Conservation (phyloP, 2,797 vertebrate genomes). For the Chanos chanos region DNA sequence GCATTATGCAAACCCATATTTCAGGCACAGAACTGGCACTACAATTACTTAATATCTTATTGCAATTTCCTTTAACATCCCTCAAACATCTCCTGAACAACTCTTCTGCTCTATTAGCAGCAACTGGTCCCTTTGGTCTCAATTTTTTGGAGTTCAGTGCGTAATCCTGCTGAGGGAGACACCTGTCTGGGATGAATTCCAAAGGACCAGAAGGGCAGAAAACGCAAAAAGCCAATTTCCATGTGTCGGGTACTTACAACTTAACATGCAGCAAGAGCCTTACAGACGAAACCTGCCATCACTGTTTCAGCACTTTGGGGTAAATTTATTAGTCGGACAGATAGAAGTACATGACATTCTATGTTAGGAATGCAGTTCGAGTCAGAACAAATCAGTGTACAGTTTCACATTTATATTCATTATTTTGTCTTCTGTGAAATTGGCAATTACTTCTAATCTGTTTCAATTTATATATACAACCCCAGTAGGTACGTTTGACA, state of each 20-base stretch:
- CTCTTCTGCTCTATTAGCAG: slow-evolving; percentile 14
- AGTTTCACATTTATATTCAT: slow-evolving; percentile 31
- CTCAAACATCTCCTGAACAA: background rate
- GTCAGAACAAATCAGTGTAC: slow-evolving; percentile 17
- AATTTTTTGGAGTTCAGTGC: slow-evolving; percentile 40
- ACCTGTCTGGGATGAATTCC: slow-evolving; percentile 54
- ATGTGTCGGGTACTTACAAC: slow-evolving; percentile 59
- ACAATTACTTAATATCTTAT: slow-evolving; percentile 9
- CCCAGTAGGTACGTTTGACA: slow-evolving; percentile 24
- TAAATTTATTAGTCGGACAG: slow-evolving; percentile 63
- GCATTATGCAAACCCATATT: background rate
- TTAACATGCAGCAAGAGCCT: slow-evolving; percentile 56
- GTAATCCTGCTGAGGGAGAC: slow-evolving; percentile 52
- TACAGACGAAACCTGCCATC: slow-evolving; percentile 40
- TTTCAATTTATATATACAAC: slow-evolving; percentile 38
- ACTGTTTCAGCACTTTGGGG: slow-evolving; percentile 39
- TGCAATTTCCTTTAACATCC: slow-evolving; percentile 23
- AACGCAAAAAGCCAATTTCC: slow-evolving; percentile 50
- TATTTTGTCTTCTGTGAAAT: slow-evolving; percentile 54
- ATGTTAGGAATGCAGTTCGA: slow-evolving; percentile 56
- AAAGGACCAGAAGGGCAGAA: slow-evolving; percentile 42
- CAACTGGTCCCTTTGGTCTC: slow-evolving; percentile 18
- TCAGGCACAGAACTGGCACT: slow-evolving; percentile 1
- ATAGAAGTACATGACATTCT: slow-evolving; percentile 60
- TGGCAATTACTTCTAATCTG: slow-evolving; percentile 50